These are phyloP conservation scores for Grapholita molesta DNA, from an alignment of 1,140 invertebrate species.

Conservation along the genomic window DNA sequence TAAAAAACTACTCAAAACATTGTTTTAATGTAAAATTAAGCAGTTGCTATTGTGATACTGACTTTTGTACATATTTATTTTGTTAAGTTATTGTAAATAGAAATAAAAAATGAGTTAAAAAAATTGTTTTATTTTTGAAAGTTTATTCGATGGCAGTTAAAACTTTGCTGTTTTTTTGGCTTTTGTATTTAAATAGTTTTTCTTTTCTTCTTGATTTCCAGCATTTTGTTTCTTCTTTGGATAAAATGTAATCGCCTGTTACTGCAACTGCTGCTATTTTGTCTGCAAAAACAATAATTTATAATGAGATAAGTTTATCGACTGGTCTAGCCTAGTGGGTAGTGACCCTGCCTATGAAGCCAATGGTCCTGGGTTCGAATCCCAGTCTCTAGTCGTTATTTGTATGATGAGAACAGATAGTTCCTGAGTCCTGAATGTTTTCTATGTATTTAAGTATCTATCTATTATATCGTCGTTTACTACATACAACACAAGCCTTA, in stretches of 20 bases:
- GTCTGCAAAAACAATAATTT: slow-evolving; percentile 39
- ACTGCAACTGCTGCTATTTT: slow-evolving; percentile 47
- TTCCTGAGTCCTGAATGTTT: too few relatives aligned
- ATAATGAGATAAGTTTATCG: background rate
- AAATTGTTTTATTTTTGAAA: background rate
- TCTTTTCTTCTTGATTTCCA: slow-evolving; percentile 67
- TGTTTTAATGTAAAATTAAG: slow-evolving; percentile 8
- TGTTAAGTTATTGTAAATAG: slow-evolving; percentile 20
- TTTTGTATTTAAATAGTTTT: slow-evolving; percentile 62
- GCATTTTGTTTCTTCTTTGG: slow-evolving; percentile 50
- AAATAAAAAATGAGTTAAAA: background rate
- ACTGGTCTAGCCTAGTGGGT: too few relatives aligned
- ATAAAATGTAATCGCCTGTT: slow-evolving; percentile 49
- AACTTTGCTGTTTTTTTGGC: slow-evolving; percentile 36
- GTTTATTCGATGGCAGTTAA: slow-evolving; percentile 37
- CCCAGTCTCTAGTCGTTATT: too few relatives aligned
- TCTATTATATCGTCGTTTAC: too few relatives aligned
- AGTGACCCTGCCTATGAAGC: too few relatives aligned
- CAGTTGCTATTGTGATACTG: slow-evolving; percentile 32
- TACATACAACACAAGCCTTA: too few relatives aligned
- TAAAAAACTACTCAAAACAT: background rate
- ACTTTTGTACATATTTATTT: slow-evolving; percentile 40
- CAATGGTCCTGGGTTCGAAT: too few relatives aligned
- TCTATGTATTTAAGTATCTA: too few relatives aligned
- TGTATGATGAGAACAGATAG: too few relatives aligned